A percentile compares a stretch with the other conserved stretches of the same genome.
These are phyloP conservation scores for Charadrius vociferus DNA, from an alignment of 2,113 vertebrate species.

Conservation along the genomic window DNA sequence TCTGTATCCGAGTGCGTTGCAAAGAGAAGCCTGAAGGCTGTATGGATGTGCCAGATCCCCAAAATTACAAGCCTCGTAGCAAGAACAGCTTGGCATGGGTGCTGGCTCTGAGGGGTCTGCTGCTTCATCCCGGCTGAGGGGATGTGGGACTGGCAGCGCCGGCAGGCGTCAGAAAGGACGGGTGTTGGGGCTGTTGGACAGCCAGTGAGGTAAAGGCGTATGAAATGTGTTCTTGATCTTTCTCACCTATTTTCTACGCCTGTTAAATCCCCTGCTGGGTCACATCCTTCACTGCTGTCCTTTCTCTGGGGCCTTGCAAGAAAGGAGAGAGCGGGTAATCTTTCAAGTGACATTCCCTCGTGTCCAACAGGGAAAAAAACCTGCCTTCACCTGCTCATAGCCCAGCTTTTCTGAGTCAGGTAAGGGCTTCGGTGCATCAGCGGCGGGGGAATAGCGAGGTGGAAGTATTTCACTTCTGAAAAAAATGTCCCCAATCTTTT, in stretches of 20 bases:
- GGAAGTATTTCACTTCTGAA: not conserved
- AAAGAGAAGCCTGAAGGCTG: not conserved
- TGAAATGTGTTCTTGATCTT: not conserved
- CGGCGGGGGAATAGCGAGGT: conserved; percentile 7
- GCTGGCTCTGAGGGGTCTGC: not conserved
- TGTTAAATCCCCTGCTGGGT: not conserved
- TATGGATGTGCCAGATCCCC: not conserved
- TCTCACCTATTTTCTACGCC: not conserved
- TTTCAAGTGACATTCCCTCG: not conserved
- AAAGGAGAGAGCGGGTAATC: not conserved
- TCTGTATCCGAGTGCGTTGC: not conserved
- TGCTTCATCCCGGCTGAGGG: not conserved
- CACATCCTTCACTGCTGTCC: not conserved
- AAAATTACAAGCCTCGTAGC: not conserved
- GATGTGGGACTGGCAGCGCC: not conserved
- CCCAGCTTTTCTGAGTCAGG: not conserved
- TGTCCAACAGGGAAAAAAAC: not conserved
- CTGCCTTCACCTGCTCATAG: not conserved
- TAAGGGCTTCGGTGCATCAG: not conserved
- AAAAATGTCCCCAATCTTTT: not conserved
- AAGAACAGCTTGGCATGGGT: not conserved
- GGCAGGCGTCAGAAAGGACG: not conserved
- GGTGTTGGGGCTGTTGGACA: not conserved
- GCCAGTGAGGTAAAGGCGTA: not conserved
- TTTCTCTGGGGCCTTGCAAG: not conserved